Conservation (phyloP, 2,797 vertebrate genomes). For the Adelosebastes latens region DNA sequence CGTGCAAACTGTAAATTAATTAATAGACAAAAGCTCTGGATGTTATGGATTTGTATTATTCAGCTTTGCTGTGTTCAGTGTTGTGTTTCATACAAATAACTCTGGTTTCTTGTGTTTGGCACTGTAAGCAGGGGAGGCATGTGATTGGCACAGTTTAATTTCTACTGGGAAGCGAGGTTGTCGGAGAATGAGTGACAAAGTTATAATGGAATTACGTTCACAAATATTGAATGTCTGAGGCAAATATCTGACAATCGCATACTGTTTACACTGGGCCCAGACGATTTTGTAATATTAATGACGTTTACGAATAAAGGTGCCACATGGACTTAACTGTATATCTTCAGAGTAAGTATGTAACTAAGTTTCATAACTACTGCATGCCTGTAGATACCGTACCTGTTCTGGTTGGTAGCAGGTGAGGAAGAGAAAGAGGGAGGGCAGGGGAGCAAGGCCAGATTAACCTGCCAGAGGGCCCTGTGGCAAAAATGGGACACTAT, state of each 20-base stretch:
- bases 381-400: not conserved
- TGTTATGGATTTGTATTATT: conserved; percentile 54
- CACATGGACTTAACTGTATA: not conserved
- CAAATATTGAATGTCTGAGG: conserved; percentile 27
- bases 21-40: conserved; percentile 60
- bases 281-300: not conserved
- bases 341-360: not conserved
- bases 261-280: conserved; percentile 1
- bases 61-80: conserved; percentile 36
- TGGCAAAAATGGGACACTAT: not conserved
- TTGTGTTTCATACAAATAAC: conserved; percentile 9
- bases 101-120: conserved; percentile 19
- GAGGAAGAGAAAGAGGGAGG: not conserved
- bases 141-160: conserved; percentile 36
- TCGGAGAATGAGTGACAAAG: conserved; percentile 29
- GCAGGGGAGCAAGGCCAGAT: not conserved
- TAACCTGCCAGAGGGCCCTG: not conserved
- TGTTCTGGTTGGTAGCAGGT: not conserved
- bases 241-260: conserved; percentile 29
- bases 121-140: not conserved
- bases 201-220: conserved; percentile 29
- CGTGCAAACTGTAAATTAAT: conserved; percentile 73
- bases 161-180: conserved; percentile 7
- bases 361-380: not conserved
- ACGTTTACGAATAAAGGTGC: not conserved